Evolutionary conservation across 2,888 invertebrate species (phyloP).

Genomic region (Zhuqinia jingwanae): DNA sequence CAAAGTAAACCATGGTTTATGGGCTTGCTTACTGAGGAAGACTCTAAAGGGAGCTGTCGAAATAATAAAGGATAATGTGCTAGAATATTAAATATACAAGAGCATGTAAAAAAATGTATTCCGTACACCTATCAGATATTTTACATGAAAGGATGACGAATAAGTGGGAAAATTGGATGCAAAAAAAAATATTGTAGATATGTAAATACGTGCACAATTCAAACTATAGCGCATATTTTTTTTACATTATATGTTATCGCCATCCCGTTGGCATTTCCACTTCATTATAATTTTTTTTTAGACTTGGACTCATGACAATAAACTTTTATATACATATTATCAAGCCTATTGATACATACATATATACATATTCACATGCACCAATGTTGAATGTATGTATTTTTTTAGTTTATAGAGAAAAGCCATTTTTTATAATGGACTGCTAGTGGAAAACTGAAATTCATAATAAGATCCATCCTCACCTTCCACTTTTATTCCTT

Average conservation of each 20-base stretch:
- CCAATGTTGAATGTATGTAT: too few species aligned
- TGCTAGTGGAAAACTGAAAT: conserved; percentile 25
- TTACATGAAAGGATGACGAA: neutral
- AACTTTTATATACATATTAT: too few species aligned
- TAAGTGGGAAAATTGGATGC: neutral
- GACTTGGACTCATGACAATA: neutral
- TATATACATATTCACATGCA: neutral
- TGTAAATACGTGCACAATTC: neutral
- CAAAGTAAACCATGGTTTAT: conserved; percentile 2
- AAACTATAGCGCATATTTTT: too few species aligned
- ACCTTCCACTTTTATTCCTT: conserved; percentile 13
- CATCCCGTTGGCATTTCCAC: conserved; percentile 23
- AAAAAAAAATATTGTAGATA: neutral
- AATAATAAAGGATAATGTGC: conserved; percentile 63
- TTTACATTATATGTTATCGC: too few species aligned
- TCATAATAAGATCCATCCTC: conserved; percentile 37
- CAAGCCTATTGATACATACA: too few species aligned
- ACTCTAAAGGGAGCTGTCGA: conserved; percentile 67
- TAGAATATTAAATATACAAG: conserved; percentile 37
- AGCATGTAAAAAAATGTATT: conserved; percentile 8
- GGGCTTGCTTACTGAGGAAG: neutral
- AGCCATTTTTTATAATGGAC: conserved; percentile 20
- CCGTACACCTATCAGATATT: neutral
- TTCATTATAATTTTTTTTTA: conserved; percentile 27
- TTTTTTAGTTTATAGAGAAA: neutral